phyloP scores from a whole-genome alignment of 2,888 invertebrate genomes.

The Anthophora plumipes region DNA sequence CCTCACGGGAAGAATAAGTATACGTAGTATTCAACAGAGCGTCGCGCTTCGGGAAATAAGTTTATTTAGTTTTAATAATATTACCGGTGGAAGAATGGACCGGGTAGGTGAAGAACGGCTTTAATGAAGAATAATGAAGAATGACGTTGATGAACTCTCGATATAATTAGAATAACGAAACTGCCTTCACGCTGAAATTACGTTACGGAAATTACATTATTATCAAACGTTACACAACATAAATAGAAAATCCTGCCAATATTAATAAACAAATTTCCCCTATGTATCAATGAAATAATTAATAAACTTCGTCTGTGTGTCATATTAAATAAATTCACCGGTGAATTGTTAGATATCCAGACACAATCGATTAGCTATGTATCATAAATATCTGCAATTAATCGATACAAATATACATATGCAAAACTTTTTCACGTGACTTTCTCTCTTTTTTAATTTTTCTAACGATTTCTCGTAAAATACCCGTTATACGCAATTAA shows the following conservation, averaged over 20 bases:
- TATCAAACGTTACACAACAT: neutral
- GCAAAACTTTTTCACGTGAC: too few relatives aligned
- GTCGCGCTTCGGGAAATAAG: neutral
- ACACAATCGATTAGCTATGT: neutral
- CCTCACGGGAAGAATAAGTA: neutral
- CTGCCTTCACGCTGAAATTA: neutral
- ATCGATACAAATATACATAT: neutral
- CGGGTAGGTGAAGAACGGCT: neutral
- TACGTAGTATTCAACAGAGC: neutral
- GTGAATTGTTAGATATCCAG: neutral
- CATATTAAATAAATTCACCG: neutral
- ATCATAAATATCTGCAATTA: neutral
- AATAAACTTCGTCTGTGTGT: neutral
- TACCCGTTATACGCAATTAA: constrained; percentile 34
- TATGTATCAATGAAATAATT: neutral
- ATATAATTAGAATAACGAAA: constrained; percentile 1
- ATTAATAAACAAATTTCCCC: neutral
- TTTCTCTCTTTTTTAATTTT: neutral
- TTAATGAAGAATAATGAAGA: constrained; percentile 12
- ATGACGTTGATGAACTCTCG: constrained; percentile 10
- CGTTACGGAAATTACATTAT: neutral
- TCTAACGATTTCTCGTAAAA: constrained; percentile 31
- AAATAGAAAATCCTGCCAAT: neutral
- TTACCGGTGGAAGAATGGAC: constrained; percentile 3
- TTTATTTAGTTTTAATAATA: constrained; percentile 16